Percentiles rank a stretch among this genome's conserved stretches.
These are phyloP conservation scores for Odontomyia ornata DNA, from an alignment of 2,888 invertebrate species.

Conservation along the genomic window DNA sequence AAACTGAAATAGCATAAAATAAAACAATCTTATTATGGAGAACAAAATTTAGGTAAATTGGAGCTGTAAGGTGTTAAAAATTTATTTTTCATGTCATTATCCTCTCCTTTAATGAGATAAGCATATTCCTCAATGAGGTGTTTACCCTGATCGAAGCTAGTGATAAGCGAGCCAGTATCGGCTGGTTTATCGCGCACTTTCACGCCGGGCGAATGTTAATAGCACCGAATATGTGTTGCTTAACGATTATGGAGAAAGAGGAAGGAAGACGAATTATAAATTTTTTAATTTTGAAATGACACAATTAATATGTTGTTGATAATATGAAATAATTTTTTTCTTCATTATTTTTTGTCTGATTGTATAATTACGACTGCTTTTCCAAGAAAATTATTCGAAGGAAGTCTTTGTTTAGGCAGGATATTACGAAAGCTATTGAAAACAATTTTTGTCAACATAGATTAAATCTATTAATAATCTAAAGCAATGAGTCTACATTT, in stretches of 20 bases:
- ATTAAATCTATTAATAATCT: too few relatives aligned
- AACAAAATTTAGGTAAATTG: background rate
- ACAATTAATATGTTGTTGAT: background rate
- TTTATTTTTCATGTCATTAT: slow-evolving; percentile 47
- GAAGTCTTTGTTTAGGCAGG: too few relatives aligned
- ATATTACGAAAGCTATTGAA: too few relatives aligned
- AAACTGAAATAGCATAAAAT: background rate
- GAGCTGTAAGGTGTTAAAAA: slow-evolving; percentile 49
- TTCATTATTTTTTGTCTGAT: too few relatives aligned
- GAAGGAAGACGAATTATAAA: background rate
- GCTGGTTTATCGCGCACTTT: background rate
- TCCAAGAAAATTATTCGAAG: too few relatives aligned
- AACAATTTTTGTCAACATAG: too few relatives aligned
- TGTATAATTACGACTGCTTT: too few relatives aligned
- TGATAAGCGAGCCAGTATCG: background rate
- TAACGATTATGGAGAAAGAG: background rate
- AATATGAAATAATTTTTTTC: too few relatives aligned
- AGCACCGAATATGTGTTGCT: background rate
- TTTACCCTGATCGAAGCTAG: slow-evolving; percentile 1
- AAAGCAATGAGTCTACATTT: too few relatives aligned
- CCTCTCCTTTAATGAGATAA: slow-evolving; percentile 47
- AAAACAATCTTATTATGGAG: background rate
- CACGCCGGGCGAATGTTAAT: background rate
- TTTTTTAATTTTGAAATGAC: background rate
- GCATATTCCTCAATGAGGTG: slow-evolving; percentile 38